Conservation (phyloP, 2,113 vertebrate species). For the Odocoileus virginianus region DNA sequence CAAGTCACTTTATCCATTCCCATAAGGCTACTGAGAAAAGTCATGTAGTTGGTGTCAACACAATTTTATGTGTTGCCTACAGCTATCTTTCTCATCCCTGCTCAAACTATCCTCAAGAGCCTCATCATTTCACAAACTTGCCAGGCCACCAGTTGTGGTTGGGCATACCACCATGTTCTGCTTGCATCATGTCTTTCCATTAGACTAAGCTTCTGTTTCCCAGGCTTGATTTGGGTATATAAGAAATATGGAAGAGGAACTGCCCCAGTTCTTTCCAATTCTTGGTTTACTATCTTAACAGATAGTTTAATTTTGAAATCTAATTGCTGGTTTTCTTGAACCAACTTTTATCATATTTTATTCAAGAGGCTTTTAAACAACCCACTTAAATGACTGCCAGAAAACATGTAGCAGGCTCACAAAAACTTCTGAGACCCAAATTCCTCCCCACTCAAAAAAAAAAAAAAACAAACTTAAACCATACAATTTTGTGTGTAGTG, state of each 20-base stretch:
- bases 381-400: not conserved
- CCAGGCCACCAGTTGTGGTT: not conserved
- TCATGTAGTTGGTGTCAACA: not conserved
- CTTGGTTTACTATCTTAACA: not conserved
- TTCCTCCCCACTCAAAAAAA: not conserved
- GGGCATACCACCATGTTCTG: not conserved
- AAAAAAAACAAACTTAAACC: not conserved
- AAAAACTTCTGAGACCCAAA: not conserved
- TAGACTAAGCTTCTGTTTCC: not conserved
- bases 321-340: not conserved
- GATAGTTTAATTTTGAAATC: not conserved
- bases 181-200: not conserved
- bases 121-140: not conserved
- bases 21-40: not conserved
- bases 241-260: not conserved
- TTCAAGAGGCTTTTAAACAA: not conserved
- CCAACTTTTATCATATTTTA: not conserved
- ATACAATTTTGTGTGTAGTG: conserved; percentile 31
- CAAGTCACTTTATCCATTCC: not conserved
- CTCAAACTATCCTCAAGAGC: not conserved
- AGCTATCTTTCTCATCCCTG: not conserved
- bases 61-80: not conserved
- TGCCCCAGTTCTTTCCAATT: not conserved
- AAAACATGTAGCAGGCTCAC: not conserved
- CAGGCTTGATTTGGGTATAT: not conserved